Evolutionary conservation across 2,888 invertebrate species (phyloP), one percentile per base, ranked within the genome.

Genomic region (Eristalinus sepulchralis): DNA sequence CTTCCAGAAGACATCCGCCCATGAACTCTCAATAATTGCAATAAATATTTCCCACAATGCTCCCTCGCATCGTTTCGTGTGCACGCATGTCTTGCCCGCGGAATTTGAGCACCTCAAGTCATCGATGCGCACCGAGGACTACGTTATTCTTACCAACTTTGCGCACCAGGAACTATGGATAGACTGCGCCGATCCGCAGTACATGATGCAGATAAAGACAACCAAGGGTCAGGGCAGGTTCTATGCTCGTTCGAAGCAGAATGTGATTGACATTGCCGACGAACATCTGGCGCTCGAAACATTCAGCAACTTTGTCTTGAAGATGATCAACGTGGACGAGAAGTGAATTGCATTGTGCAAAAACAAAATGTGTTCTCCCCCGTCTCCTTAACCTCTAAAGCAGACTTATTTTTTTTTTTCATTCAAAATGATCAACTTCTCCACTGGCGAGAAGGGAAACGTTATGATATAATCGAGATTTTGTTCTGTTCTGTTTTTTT

Each of bases 141-240:
- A 91, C 84, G 62, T 92, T 5, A 89, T 92, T 22, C 79, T 91
- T 0, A 90, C 90, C 24, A 89, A 90, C 0, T 57, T 76, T 9
- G 86, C 88, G 17, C 89, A 90, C 11, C 90, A 91, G 36, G 92
- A 92, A 80, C 88, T 91, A 20, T 92, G 92, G 92, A 89, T 92
- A 11, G 90, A 89, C 77, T 88, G 89, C 10, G 53, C 88, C 1
- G 92, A 92, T 89, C 92, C 91, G 0, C 88, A 89, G 8, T 89
- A 90, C 72, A 83, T 92, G 5, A 90, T 90, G 8, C 89, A 89
- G 53, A 66, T 91, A 17, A 73, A 84, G 34, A 89, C 89, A 20
- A 82, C 71, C 11, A 82, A 88, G 68, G 62, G 80, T 22, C 89
- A 79, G 11, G 89, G 89, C 47, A 90, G 91, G 27, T 92, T 90